Evolutionary conservation across 2,797 vertebrate genomes (phyloP), one percentile per base, ranked within the genome.

Genomic region (Hydrocynus forskahlii): DNA sequence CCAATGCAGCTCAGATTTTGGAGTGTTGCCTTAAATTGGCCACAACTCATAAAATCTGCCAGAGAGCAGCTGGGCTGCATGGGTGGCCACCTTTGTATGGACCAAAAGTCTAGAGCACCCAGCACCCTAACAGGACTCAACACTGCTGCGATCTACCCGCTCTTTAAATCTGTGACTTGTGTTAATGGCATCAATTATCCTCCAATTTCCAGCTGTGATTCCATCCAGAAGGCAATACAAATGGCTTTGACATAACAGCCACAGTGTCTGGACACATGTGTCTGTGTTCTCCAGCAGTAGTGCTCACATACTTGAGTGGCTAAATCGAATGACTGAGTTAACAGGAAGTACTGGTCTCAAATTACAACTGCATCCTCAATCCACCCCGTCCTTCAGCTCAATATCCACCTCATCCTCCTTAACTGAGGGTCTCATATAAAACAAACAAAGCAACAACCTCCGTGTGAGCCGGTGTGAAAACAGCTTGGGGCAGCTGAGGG

Each of bases 401-500:
- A 38, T 50, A 75, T 67, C 76, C 25, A 45, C 52, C 16, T 21
- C 17, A 79, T 64, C 23, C 29, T 54, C 16, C 2, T 1, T 7
- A 69, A 38, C 60, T 45, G 70, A 59, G 66, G 23, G 8, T 45
- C 50, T 59, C 25, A 66, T 40, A 67, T 23, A 38, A 60, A 76
- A 81, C 64, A 81, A 69, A 78, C 67, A 74, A 66, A 82, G 23
- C 23, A 63, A 5, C 25, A 48, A 21, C 40, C 35, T n/a, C 35
- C 7, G 38, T 10, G 29, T 4, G 25, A 52, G 13, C 52, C 29
- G 55, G n/a, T 55, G 63, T 48, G 62, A 70, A 78, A 78, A 38
- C 23, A 48, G 73, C 78, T 80, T 5, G 60, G 70, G 66, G 81
- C 63, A 23, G n/a, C 45, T 35, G 38, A 63, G 38, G 6, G 55